These are phyloP conservation scores for Medauroidea extradentata DNA, from an alignment of 1,140 invertebrate species.

Conservation along the genomic window DNA sequence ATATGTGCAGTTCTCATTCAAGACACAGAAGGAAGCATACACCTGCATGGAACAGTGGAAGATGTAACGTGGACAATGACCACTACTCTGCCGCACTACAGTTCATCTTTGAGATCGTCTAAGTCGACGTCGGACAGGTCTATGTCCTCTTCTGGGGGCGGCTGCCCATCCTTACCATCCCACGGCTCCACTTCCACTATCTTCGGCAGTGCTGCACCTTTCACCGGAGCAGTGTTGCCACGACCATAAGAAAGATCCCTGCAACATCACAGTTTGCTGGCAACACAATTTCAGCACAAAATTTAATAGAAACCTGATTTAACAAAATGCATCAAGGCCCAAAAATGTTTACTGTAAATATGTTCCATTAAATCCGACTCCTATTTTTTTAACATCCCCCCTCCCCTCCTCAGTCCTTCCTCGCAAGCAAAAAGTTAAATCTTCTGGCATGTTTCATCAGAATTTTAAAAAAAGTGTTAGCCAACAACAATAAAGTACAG, in stretches of 20 bases:
- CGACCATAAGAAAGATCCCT: conserved; percentile 93
- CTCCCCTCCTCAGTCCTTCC: no score
- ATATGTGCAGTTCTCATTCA: no score
- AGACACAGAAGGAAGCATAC: no score
- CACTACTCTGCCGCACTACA: conserved; percentile 53
- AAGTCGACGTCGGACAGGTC: conserved; percentile 88
- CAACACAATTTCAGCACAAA: background rate
- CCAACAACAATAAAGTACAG: no score
- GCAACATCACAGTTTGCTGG: conserved; percentile 1
- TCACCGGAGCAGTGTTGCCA: conserved; percentile 86
- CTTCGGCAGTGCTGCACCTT: conserved; percentile 77
- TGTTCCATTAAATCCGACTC: no score
- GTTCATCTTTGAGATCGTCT: conserved; percentile 75
- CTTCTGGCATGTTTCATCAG: no score
- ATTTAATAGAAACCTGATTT: background rate
- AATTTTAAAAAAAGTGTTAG: no score
- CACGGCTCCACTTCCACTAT: conserved; percentile 72
- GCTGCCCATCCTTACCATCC: conserved; percentile 95
- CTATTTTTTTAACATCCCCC: no score
- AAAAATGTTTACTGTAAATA: no score
- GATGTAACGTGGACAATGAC: no score
- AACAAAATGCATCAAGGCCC: background rate
- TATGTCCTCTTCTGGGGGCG: conserved; percentile 86
- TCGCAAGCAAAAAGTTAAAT: no score
- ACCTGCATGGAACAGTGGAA: no score